phyloP scores from a whole-genome alignment of 2,797 vertebrate species.

The Rhyacichthys aspro region DNA sequence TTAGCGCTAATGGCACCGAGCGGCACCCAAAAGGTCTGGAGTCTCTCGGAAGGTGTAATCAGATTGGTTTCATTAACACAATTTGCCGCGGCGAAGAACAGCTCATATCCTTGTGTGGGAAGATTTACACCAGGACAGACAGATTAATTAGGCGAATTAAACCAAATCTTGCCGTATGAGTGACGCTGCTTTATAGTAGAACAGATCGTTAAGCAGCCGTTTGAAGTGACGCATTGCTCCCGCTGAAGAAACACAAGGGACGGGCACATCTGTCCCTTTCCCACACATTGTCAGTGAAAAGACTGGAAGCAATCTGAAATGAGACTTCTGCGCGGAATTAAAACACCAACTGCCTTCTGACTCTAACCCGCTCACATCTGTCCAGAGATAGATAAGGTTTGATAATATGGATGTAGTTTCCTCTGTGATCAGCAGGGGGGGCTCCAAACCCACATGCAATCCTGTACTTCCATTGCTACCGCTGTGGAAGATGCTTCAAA shows the following conservation, averaged over 20 bases:
- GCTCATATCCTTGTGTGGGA: conserved; percentile 27
- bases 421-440: conserved; percentile 58
- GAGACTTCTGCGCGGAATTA: conserved; percentile 4
- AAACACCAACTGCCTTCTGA: conserved; percentile 12
- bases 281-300: background rate
- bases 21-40: conserved; percentile 43
- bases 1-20: conserved; percentile 42
- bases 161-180: conserved; percentile 15
- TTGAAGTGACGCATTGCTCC: conserved; percentile 42
- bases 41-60: conserved; percentile 48
- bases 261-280: conserved; percentile 43
- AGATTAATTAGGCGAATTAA: conserved; percentile 43
- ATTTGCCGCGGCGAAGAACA: conserved; percentile 35
- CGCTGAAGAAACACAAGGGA: conserved; percentile 41
- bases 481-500: conserved; percentile 28
- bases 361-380: conserved; percentile 13
- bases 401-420: conserved; percentile 32
- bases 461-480: conserved; percentile 1
- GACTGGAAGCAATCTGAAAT: conserved; percentile 1
- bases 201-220: conserved; percentile 45
- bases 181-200: conserved; percentile 45
- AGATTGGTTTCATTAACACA: conserved; percentile 49
- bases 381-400: background rate
- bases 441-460: conserved; percentile 56
- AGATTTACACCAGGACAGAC: conserved; percentile 1